These are phyloP conservation scores for Phoebastria nigripes DNA, from an alignment of 2,797 vertebrate species.

Conservation along the genomic window DNA sequence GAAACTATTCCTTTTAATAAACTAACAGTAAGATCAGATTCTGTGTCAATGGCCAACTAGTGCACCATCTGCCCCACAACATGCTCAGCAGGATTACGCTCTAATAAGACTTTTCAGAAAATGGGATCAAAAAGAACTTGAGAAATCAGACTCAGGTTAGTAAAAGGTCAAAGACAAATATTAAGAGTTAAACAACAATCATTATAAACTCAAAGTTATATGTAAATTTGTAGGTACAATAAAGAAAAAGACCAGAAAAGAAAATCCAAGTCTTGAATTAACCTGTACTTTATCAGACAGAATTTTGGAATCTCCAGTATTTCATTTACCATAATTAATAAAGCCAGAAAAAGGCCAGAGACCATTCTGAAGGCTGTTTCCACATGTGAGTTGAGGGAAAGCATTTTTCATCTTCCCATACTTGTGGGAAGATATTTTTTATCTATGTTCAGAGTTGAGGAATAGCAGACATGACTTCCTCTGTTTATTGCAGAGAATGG, in stretches of 20 bases:
- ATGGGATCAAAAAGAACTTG: conserved; percentile 58
- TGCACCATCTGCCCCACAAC: conserved; percentile 51
- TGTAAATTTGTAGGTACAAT: not conserved
- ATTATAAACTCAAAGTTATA: not conserved
- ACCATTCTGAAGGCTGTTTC: not conserved
- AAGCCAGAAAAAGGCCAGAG: not conserved
- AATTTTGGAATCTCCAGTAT: not conserved
- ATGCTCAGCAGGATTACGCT: conserved; percentile 47
- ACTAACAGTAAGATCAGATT: conserved; percentile 23
- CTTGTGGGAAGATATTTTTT: not conserved
- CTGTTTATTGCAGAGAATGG: not conserved
- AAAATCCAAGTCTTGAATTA: not conserved
- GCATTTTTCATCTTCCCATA: not conserved
- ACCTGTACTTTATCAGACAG: not conserved
- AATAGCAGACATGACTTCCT: not conserved
- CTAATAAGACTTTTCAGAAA: conserved; percentile 62
- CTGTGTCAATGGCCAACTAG: conserved; percentile 36
- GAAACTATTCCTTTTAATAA: conserved; percentile 41
- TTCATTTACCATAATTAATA: not conserved
- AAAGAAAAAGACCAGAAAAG: not conserved
- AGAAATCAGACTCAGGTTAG: conserved; percentile 45
- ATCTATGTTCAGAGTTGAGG: not conserved
- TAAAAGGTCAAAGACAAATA: conserved; percentile 46
- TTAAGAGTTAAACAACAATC: not conserved
- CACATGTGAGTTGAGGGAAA: not conserved